A percentile compares a stretch with the other conserved stretches of the same genome.
Conservation (phyloP, 23 tunicate species). For the Halocynthia aurantium region DNA sequence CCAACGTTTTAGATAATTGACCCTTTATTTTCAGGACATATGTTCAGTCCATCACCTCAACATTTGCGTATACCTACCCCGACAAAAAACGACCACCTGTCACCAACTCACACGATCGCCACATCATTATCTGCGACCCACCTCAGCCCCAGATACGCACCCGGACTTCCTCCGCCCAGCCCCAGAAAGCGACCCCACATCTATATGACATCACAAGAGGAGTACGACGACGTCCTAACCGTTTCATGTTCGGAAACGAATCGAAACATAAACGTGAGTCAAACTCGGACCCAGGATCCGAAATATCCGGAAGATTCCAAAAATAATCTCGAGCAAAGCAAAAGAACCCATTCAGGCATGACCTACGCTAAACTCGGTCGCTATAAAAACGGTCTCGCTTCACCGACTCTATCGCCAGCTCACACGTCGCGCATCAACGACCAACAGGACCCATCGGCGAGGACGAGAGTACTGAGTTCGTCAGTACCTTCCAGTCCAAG, state of each 20-base stretch:
- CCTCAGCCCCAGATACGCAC: neutral
- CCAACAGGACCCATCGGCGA: no score
- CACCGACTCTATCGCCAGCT: conserved; percentile 11
- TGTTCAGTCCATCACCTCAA: no score
- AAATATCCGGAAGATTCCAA: neutral
- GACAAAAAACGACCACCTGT: neutral
- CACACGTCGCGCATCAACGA: no score
- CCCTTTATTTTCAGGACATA: no score
- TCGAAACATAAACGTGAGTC: conserved; percentile 1
- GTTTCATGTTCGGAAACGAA: conserved; percentile 5
- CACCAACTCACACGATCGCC: conserved; percentile 20
- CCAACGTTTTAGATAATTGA: no score
- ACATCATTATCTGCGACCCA: conserved; percentile 8
- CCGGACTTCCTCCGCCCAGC: conserved; percentile 15
- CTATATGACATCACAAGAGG: neutral
- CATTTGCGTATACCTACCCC: neutral
- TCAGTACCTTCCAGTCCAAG: conserved; percentile 75
- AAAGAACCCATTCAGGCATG: neutral
- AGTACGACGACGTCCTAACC: conserved; percentile 17
- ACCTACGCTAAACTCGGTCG: conserved; percentile 18
- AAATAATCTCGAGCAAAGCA: neutral
- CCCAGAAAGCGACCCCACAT: conserved; percentile 7
- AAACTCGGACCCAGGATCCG: conserved; percentile 4
- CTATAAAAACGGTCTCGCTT: conserved; percentile 5
- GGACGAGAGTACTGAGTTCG: neutral